A percentile compares a stretch with the other conserved stretches of the same genome.
Conservation (phyloP, 2,797 vertebrate species). For the Gymnodraco acuticeps region DNA sequence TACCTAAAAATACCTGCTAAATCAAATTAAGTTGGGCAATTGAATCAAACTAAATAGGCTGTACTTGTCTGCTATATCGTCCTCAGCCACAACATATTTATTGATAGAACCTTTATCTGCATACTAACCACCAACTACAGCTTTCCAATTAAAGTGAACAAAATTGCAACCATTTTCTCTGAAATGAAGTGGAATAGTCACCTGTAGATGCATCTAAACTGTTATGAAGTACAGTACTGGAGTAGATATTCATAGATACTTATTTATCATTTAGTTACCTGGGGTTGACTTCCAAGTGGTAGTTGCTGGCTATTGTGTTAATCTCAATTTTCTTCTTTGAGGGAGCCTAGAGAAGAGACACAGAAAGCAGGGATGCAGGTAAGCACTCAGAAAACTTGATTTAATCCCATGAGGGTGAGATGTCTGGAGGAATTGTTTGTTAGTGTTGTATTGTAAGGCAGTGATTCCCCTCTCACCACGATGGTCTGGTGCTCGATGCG, state of each 20-base stretch:
- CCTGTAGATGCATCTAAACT: neutral
- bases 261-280: constrained; percentile 82
- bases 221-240: neutral
- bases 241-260: neutral
- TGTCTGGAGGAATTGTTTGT: neutral
- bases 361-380: neutral
- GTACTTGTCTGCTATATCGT: neutral
- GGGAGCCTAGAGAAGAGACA: constrained; percentile 86
- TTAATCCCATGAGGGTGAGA: neutral
- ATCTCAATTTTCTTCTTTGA: constrained; percentile 99
- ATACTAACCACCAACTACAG: neutral
- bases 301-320: constrained; percentile 98
- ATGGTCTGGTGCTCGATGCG: constrained; percentile 97
- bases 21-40: too few relatives aligned
- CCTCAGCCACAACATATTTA: neutral
- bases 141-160: neutral
- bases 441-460: neutral
- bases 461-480: constrained; percentile 80
- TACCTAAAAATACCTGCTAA: too few relatives aligned
- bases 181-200: neutral
- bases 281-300: constrained; percentile 97
- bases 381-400: neutral
- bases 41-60: neutral
- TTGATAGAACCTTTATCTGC: neutral
- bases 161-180: neutral